Conservation (phyloP, 2,113 vertebrate genomes). For the Pelobates fuscus region DNA sequence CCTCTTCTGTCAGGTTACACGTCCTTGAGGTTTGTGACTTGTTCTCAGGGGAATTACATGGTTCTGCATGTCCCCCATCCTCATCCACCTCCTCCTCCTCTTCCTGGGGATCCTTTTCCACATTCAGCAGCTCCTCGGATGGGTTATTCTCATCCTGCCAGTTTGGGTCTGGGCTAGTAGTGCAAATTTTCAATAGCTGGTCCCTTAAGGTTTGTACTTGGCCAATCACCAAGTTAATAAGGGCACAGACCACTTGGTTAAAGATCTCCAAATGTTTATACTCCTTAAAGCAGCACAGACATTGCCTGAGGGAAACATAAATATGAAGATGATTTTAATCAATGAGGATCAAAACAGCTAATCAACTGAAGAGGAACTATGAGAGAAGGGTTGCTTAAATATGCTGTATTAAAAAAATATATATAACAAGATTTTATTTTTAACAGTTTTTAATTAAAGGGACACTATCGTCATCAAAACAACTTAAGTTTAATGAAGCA, state of each 20-base stretch:
- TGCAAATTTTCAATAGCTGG: constrained; percentile 81
- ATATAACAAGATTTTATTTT: no score
- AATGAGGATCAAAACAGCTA: not conserved
- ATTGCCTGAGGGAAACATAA: constrained; percentile 77
- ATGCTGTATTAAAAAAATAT: no score
- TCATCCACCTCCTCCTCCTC: constrained; percentile 78
- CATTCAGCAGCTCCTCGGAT: constrained; percentile 84
- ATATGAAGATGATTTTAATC: not conserved
- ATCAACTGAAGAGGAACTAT: no score
- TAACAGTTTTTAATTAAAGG: no score
- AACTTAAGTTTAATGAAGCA: no score
- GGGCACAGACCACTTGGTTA: constrained; percentile 97
- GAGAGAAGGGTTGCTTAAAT: no score
- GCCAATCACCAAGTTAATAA: constrained; percentile 96
- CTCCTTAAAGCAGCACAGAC: constrained; percentile 99
- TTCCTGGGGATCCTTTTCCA: constrained; percentile 86
- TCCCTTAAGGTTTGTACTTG: constrained; percentile 87
- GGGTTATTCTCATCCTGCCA: constrained; percentile 79
- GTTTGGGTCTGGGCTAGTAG: constrained; percentile 69
- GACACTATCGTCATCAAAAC: no score
- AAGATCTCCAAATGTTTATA: constrained; percentile 99
- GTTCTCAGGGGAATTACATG: constrained; percentile 67
- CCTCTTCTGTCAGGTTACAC: constrained; percentile 67
- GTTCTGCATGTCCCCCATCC: constrained; percentile 57
- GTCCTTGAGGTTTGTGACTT: constrained; percentile 62